Evolutionary conservation across 2,888 invertebrate species (phyloP), one percentile per base, ranked within the genome.

Genomic region (Spisula solida): DNA sequence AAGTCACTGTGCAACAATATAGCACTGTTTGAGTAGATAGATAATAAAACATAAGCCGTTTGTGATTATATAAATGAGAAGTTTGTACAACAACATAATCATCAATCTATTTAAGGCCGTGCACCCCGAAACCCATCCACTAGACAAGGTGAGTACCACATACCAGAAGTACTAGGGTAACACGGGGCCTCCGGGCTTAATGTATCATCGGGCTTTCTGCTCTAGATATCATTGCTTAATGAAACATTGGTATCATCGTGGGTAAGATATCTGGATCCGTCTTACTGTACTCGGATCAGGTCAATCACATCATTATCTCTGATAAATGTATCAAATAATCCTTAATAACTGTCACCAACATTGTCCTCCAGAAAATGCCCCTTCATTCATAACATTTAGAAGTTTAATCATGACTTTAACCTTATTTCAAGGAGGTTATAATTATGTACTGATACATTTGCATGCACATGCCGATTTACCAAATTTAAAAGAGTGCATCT

Each of bases 231-330:
- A 47, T 47, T 70, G 31, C 18, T 60, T 87, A 87, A 82, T 87
- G 82, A 82, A 87, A 87, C 56, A 82, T 87, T 82, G 82, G 10
- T 34, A 79, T 60, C 82, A 70, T 70, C 29, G 14, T 20, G 6
- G 20, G 18, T 6, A 20, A 34, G 48, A 78, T 82, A 87, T 87
- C 86, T 82, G 41, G 75, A 87, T 56, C 82, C 82, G 78, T 75
- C 78, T 78, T 82, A 78, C 56, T 78, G 18, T 6, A 79, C 80
- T 48, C 47, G 48, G 83, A 70, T 78, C 87, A 51, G 34, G 78
- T 48, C 41, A 87, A 87, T 83, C 83, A 60, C 29, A 83, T 80
- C 83, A 87, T 87, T 87, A 87, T 80, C 51, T 79, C 80, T 82
- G n/a, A 87, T 83, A 83, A 87, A 79, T 79, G 83, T 48, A 80